These are phyloP conservation scores for Tenthredo notha DNA, from an alignment of 2,888 invertebrate genomes.

Conservation along the genomic window DNA sequence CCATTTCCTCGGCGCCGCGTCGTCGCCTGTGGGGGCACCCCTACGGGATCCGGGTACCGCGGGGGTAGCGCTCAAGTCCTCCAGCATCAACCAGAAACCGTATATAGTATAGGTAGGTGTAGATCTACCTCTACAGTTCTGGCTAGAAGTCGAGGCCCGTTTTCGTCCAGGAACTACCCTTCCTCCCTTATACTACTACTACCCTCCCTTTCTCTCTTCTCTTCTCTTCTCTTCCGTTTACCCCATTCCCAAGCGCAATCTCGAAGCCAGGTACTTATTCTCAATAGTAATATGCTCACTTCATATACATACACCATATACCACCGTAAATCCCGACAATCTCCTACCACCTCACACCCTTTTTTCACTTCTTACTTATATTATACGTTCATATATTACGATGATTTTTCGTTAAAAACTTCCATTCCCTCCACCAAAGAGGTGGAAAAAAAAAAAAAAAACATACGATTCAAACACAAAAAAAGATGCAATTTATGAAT, in stretches of 20 bases:
- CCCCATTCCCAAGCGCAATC: conserved; percentile 66
- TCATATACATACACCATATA: conserved; percentile 65
- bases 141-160: conserved; percentile 7
- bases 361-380: too few species aligned
- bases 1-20: conserved; percentile 70
- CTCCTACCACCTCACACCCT: too few species aligned
- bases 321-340: too few species aligned
- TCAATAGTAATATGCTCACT: conserved; percentile 79
- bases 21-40: conserved; percentile 64
- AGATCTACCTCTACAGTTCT: background rate
- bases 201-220: conserved; percentile 8
- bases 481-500: too few species aligned
- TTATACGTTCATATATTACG: too few species aligned
- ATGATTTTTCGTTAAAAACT: too few species aligned
- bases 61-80: conserved; percentile 43
- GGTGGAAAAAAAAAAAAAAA: background rate
- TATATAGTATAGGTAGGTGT: background rate
- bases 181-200: conserved; percentile 52
- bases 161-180: conserved; percentile 57
- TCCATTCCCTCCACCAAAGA: too few species aligned
- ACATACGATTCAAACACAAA: background rate
- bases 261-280: conserved; percentile 78
- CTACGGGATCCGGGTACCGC: conserved; percentile 51
- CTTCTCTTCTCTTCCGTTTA: background rate
- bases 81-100: background rate